Evolutionary conservation across 2,888 invertebrate genomes (phyloP), one percentile per base, ranked within the genome.

Genomic region (Nycteola revayana): DNA sequence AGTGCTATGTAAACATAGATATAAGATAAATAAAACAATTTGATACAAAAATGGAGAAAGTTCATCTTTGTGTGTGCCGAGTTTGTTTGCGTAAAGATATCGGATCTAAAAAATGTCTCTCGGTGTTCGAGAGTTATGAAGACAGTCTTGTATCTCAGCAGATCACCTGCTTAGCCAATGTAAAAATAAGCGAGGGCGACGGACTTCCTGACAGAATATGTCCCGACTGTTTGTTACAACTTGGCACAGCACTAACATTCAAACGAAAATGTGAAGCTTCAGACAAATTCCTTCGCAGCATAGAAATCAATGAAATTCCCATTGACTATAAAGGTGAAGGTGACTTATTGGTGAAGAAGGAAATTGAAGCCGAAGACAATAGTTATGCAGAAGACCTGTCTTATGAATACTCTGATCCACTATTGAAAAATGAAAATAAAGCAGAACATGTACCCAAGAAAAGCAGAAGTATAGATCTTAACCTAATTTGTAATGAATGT

Each of bases 121-220:
- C 82, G 0, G 34, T 86, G 18, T 81, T 77, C 42, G 74, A 75
- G 25, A 64, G 55, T 42, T 75, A 70, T 36, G 76, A 77, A 41
- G 57, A 66, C 46, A 58, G 42, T 30, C 42, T 63, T 1, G 54
- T 85, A 38, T 68, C 58, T 14, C 73, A 79, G 25, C 71, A 74
- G 45, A 74, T 87, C 9, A 71, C 70, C 36, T 58, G 59, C 5
- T 50, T 87, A 28, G 64, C 82, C 1, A 71, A 73, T 21, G 54
- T 87, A 3, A 52, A 66, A 24, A 81, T 87, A 33, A 60, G 50
- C 20, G 28, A 65, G 42, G 63, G 59, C 3, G 86, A 86, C 42
- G 75, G 75, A 0, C 58, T 81, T n/a, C 85, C 87, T 0, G 58
- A 66, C 14, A 66, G 47, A 42, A 84, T 87, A 46, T 87, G 87